A percentile compares a stretch with the other conserved stretches of the same genome.
These are phyloP conservation scores for Protomyctophum bolini DNA, from an alignment of 2,113 vertebrate genomes.

Conservation along the genomic window DNA sequence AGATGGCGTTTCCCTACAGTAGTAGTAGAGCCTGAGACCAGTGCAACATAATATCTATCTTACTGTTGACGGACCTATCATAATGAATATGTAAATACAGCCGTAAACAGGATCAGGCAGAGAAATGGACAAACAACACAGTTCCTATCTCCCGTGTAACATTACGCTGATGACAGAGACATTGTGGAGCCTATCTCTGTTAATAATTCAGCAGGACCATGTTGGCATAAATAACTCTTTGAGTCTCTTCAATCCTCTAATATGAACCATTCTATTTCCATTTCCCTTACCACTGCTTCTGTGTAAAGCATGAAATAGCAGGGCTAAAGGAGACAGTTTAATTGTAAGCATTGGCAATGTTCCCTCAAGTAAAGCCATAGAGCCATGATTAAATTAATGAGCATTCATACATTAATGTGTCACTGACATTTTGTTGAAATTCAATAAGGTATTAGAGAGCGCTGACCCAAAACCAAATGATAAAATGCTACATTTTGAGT, in stretches of 20 bases:
- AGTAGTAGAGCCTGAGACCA: background rate
- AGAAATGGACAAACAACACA: background rate
- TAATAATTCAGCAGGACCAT: slow-evolving; percentile 64
- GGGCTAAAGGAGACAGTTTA: background rate
- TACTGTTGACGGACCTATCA: slow-evolving; percentile 23
- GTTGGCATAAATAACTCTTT: slow-evolving; percentile 67
- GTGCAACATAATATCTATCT: background rate
- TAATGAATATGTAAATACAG: slow-evolving; percentile 9
- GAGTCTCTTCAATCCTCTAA: slow-evolving; percentile 47
- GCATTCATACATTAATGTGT: slow-evolving; percentile 8
- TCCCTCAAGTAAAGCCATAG: background rate
- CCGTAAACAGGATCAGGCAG: background rate
- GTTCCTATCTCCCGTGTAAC: background rate
- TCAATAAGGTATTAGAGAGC: too few relatives aligned
- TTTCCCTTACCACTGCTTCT: slow-evolving; percentile 34
- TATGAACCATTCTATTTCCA: slow-evolving; percentile 48
- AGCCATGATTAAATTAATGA: slow-evolving; percentile 16
- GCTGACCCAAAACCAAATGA: too few relatives aligned
- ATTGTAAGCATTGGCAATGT: background rate
- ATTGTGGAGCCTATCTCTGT: slow-evolving; percentile 34
- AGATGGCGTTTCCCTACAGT: too few relatives aligned
- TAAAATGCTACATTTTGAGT: too few relatives aligned
- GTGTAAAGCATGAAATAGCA: slow-evolving; percentile 4
- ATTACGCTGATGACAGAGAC: slow-evolving; percentile 45
- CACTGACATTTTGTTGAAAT: background rate